A percentile compares a stretch with the other conserved stretches of the same genome.
These are phyloP conservation scores for Wiebesia pumilae DNA, from an alignment of 1,140 invertebrate species.

Conservation along the genomic window DNA sequence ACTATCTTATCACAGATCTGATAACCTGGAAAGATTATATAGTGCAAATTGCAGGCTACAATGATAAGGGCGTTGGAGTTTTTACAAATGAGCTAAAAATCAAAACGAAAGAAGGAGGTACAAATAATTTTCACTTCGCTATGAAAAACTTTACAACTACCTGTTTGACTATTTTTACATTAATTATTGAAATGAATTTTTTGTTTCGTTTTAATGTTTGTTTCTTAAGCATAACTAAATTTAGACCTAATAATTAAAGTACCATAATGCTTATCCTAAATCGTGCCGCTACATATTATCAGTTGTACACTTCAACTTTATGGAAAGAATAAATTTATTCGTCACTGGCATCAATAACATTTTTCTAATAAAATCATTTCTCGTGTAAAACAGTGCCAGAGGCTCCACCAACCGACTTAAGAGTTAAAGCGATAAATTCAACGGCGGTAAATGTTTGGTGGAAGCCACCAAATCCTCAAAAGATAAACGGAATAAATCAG, in stretches of 20 bases:
- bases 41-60: conserved; percentile 97
- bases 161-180: no score
- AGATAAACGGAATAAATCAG: conserved; percentile 99
- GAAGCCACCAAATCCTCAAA: conserved; percentile 95
- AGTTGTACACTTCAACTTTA: no score
- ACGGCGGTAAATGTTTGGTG: conserved; percentile 89
- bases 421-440: conserved; percentile 89
- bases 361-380: not conserved
- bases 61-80: conserved; percentile 95
- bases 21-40: conserved; percentile 99
- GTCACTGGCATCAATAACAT: not conserved
- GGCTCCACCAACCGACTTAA: conserved; percentile 89
- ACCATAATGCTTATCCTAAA: no score
- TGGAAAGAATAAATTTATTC: no score
- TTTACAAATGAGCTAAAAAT: conserved; percentile 94
- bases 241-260: no score
- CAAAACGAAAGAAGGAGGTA: conserved; percentile 93
- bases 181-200: no score
- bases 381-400: conserved; percentile 82
- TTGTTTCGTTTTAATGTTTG: no score
- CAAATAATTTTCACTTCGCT: conserved; percentile 30
- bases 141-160: no score
- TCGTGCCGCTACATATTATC: no score
- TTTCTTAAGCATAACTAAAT: no score
- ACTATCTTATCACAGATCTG: conserved; percentile 93